Conservation (phyloP, 2,888 invertebrate genomes). For the Theretra japonica region DNA sequence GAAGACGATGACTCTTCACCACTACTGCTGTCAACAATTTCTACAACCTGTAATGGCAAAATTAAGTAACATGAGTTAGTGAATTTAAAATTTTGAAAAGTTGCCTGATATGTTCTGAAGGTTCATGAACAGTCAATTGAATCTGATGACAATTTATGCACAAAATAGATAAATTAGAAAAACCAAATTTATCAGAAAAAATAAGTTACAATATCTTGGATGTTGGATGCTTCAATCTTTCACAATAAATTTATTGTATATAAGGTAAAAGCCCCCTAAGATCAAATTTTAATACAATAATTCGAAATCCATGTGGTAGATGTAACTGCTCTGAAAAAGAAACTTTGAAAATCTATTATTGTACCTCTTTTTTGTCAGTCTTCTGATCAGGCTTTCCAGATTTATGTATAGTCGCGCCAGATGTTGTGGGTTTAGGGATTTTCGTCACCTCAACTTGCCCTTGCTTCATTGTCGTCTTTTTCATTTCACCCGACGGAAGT, state of each 20-base stretch:
- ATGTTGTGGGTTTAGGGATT: conserved; percentile 69
- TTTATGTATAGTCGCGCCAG: conserved; percentile 59
- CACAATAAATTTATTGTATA: background rate
- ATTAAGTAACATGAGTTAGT: background rate
- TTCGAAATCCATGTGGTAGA: too few relatives aligned
- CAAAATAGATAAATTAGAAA: too few relatives aligned
- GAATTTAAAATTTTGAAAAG: background rate
- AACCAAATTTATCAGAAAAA: too few relatives aligned
- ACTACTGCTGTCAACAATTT: conserved; percentile 89
- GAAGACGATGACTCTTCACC: conserved; percentile 82
- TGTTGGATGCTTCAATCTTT: background rate
- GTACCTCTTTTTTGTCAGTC: conserved; percentile 72
- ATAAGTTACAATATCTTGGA: too few relatives aligned
- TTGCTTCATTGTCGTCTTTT: conserved; percentile 69
- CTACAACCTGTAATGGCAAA: conserved; percentile 84
- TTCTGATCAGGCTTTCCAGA: conserved; percentile 63
- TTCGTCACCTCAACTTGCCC: conserved; percentile 77
- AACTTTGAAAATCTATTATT: conserved; percentile 15
- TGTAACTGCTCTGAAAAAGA: too few relatives aligned
- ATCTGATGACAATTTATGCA: too few relatives aligned
- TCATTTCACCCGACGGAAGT: conserved; percentile 75
- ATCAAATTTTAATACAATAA: too few relatives aligned
- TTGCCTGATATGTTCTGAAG: background rate
- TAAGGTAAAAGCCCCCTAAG: background rate
- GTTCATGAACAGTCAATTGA: background rate